These are phyloP conservation scores for Paralichthys olivaceus DNA, from an alignment of 2,113 vertebrate species.

Conservation along the genomic window DNA sequence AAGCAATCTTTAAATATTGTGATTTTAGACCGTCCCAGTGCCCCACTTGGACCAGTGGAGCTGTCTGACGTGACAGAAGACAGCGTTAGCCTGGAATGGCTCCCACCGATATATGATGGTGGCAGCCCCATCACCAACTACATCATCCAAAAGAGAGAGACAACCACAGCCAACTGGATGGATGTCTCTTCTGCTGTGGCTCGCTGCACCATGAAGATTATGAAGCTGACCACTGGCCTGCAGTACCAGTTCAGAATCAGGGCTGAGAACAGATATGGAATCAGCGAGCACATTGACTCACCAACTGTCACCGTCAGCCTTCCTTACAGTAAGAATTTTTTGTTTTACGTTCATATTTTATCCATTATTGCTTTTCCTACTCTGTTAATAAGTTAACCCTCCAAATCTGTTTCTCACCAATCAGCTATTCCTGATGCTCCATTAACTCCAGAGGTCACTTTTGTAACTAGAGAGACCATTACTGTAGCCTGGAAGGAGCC, in stretches of 20 bases:
- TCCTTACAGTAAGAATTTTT: slow-evolving; percentile 91
- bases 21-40: slow-evolving; percentile 92
- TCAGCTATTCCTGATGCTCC: slow-evolving; percentile 92
- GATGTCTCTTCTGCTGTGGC: slow-evolving; percentile 96
- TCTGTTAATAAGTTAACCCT: not conserved
- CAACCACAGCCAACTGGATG: slow-evolving; percentile 92
- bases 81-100: slow-evolving; percentile 91
- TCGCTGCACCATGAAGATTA: slow-evolving; percentile 93
- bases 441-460: slow-evolving; percentile 90
- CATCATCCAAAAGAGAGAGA: slow-evolving; percentile 95
- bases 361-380: not conserved
- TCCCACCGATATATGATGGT: slow-evolving; percentile 93
- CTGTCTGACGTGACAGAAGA: slow-evolving; percentile 93
- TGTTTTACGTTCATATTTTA: not conserved
- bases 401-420: slow-evolving; percentile 21
- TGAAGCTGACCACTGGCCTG: slow-evolving; percentile 92
- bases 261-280: slow-evolving; percentile 97
- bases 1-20: slow-evolving; percentile 93
- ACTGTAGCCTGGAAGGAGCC: slow-evolving; percentile 94
- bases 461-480: slow-evolving; percentile 92
- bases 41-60: slow-evolving; percentile 91
- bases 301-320: slow-evolving; percentile 87
- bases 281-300: slow-evolving; percentile 95
- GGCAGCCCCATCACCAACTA: slow-evolving; percentile 98
- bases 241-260: slow-evolving; percentile 98